Conservation (phyloP, 2,888 invertebrate genomes). For the Leptinotarsa tumamoca region DNA sequence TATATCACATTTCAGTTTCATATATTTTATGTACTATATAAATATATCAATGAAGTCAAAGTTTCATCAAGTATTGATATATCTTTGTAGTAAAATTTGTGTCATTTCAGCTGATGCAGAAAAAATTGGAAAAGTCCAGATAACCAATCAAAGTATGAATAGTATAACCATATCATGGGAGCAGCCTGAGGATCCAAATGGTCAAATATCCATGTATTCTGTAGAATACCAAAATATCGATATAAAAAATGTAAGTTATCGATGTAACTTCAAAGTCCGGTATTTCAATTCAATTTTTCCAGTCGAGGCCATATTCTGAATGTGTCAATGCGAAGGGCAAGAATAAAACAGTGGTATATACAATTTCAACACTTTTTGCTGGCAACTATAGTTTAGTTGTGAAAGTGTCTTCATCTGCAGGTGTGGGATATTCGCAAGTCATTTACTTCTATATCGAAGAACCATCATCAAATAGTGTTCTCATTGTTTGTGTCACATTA, state of each 20-base stretch:
- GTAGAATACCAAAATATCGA: constrained; percentile 80
- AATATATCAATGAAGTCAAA: no score
- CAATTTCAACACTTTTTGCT: constrained; percentile 72
- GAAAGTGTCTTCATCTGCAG: constrained; percentile 82
- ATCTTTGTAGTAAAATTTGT: constrained; percentile 11
- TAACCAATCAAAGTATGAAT: constrained; percentile 68
- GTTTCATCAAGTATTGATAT: no score
- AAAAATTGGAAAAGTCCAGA: constrained; percentile 70
- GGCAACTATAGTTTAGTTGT: constrained; percentile 88
- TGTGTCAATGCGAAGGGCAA: constrained; percentile 72
- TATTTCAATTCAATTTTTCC: constrained; percentile 47
- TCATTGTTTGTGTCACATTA: constrained; percentile 44
- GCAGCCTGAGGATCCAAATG: constrained; percentile 87
- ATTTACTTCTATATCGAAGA: constrained; percentile 75
- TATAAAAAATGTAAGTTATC: constrained; percentile 72
- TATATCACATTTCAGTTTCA: no score
- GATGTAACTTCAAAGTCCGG: neutral
- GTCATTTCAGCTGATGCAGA: constrained; percentile 75
- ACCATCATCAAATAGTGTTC: constrained; percentile 44
- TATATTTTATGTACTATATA: no score
- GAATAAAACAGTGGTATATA: constrained; percentile 56
- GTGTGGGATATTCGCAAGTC: constrained; percentile 74
- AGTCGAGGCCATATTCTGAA: constrained; percentile 70
- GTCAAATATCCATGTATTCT: constrained; percentile 86
- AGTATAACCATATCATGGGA: constrained; percentile 82